A percentile compares a stretch with the other conserved stretches of the same genome.
Conservation (phyloP, 2,113 vertebrate species). For the Panthera leo region DNA sequence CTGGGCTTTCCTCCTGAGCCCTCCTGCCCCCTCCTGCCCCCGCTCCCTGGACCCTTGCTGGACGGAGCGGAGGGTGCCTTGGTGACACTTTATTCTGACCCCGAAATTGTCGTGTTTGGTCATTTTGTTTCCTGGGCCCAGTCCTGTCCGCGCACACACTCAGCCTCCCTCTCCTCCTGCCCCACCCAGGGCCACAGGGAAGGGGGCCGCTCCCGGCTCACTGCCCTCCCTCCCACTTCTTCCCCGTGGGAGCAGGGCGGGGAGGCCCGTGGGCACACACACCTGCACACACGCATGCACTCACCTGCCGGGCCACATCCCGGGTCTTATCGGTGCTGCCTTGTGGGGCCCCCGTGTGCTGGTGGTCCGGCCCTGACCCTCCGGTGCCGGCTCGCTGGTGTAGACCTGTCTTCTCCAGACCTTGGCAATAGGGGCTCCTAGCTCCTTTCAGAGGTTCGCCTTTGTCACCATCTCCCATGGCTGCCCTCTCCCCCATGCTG, state of each 20-base stretch:
- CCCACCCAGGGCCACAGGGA: too few relatives aligned
- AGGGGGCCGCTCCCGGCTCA: neutral
- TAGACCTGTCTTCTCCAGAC: neutral
- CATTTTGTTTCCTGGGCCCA: neutral
- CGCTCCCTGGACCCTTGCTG: neutral
- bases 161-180: neutral
- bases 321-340: neutral
- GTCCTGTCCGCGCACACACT: neutral
- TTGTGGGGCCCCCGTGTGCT: too few relatives aligned
- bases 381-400: neutral
- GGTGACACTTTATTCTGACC: neutral
- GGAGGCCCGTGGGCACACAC: fast-evolving
- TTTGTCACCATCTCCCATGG: neutral
- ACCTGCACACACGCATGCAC: fast-evolving
- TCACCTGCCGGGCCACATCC: neutral
- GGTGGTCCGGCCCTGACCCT: neutral
- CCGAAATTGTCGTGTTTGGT: neutral
- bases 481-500: neutral
- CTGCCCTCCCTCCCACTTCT: neutral
- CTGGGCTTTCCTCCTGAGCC: neutral
- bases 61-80: neutral
- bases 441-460: neutral
- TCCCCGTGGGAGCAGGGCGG: fast-evolving
- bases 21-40: neutral
- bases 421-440: neutral